Evolutionary conservation across 53 echinoderm and acorn worm genomes (phyloP).

Genomic region (Temnopleurus reevesii): DNA sequence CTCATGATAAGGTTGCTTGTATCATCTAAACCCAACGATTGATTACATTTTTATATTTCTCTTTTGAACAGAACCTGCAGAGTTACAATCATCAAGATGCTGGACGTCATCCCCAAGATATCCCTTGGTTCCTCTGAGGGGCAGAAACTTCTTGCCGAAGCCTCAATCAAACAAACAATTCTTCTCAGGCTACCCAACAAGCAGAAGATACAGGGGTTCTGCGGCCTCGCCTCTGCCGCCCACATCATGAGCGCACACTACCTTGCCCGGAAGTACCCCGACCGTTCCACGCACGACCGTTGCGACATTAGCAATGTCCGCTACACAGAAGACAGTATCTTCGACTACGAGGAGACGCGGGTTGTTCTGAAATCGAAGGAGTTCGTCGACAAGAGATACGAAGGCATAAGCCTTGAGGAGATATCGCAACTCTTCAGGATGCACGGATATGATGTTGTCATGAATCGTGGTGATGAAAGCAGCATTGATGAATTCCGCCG

Average conservation of each 20-base stretch:
- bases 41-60: too few species aligned
- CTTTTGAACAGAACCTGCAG: too few species aligned
- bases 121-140: neutral
- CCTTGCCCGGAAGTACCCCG: neutral
- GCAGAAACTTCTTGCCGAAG: neutral
- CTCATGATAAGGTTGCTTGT: too few species aligned
- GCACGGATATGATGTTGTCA: neutral
- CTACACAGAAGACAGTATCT: neutral
- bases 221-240: constrained; percentile 42
- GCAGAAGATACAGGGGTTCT: constrained; percentile 21
- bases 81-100: too few species aligned
- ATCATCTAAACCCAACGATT: too few species aligned
- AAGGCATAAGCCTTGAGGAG: constrained; percentile 15
- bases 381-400: neutral
- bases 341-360: neutral
- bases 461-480: neutral
- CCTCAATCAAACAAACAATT: constrained; percentile 8
- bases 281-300: neutral
- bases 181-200: constrained; percentile 18
- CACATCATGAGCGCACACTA: constrained; percentile 43
- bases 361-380: neutral
- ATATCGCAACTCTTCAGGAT: neutral
- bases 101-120: neutral
- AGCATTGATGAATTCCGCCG: constrained; percentile 49
- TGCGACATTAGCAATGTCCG: constrained; percentile 28